Percentiles rank a stretch among this genome's conserved stretches.
Conservation (phyloP, 2,113 vertebrate species). For the Halichoeres trimaculatus region DNA sequence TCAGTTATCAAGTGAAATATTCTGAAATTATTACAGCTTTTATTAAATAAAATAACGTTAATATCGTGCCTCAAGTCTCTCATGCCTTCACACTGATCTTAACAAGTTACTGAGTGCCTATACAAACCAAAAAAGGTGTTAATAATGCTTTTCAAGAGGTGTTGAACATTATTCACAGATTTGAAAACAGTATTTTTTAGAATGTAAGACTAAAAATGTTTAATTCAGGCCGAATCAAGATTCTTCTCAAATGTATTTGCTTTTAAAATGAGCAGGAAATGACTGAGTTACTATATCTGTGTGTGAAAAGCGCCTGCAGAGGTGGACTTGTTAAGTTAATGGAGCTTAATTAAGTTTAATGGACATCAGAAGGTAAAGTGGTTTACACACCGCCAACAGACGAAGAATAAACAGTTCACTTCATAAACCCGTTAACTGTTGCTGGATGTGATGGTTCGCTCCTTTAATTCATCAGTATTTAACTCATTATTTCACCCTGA, state of each 20-base stretch:
- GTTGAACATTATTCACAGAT: too few relatives aligned
- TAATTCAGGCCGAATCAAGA: background rate
- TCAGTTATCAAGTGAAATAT: background rate
- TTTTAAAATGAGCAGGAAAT: constrained; percentile 14
- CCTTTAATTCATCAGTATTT: background rate
- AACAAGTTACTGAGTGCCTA: constrained; percentile 6
- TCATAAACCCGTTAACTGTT: constrained; percentile 52
- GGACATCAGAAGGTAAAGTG: constrained; percentile 31
- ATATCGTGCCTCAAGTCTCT: background rate
- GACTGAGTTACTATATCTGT: constrained; percentile 12
- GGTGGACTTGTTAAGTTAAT: background rate
- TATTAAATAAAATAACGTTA: background rate
- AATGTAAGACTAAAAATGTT: background rate
- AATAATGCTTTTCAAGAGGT: background rate
- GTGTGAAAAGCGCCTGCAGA: constrained; percentile 7
- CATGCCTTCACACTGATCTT: background rate
- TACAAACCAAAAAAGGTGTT: background rate
- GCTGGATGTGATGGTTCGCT: constrained; percentile 21
- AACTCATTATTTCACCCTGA: constrained; percentile 6
- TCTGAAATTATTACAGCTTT: background rate
- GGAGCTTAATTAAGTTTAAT: constrained; percentile 53
- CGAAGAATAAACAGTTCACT: constrained; percentile 35
- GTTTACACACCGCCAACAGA: constrained; percentile 47
- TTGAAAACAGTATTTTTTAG: too few relatives aligned
- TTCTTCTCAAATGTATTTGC: constrained; percentile 7